A percentile compares a stretch with the other conserved stretches of the same genome.
phyloP scores from a whole-genome alignment of 2,888 invertebrate species.

The Patella pellucida region DNA sequence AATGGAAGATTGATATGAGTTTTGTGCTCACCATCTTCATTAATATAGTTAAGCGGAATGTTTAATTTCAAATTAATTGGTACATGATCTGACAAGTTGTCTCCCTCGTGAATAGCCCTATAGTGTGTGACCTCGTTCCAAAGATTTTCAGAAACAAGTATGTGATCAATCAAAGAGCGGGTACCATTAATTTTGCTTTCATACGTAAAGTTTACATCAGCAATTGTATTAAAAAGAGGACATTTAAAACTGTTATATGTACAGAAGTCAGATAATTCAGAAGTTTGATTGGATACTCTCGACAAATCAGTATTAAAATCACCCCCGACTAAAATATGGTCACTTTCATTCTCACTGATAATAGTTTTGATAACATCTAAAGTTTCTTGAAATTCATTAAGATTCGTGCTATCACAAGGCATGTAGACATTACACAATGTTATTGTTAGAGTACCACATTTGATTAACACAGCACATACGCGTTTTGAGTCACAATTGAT shows the following conservation, averaged over 20 bases:
- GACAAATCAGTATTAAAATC: background rate
- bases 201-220: background rate
- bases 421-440: background rate
- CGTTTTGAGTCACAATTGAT: background rate
- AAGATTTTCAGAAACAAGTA: background rate
- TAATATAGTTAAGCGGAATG: background rate
- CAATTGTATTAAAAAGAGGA: background rate
- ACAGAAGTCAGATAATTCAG: background rate
- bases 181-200: background rate
- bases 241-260: background rate
- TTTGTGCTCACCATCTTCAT: background rate
- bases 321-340: background rate
- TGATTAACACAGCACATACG: background rate
- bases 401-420: background rate
- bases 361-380: background rate
- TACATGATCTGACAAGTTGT: background rate
- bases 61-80: background rate
- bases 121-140: background rate
- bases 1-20: too few species aligned
- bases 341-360: background rate
- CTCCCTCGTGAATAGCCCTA: background rate
- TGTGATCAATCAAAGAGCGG: background rate
- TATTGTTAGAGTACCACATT: background rate
- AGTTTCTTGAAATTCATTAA: background rate
- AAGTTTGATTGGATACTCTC: background rate